A percentile compares a stretch with the other conserved stretches of the same genome.
phyloP scores from a whole-genome alignment of 1,140 invertebrate species.

The Panagrolaimus sp. region DNA sequence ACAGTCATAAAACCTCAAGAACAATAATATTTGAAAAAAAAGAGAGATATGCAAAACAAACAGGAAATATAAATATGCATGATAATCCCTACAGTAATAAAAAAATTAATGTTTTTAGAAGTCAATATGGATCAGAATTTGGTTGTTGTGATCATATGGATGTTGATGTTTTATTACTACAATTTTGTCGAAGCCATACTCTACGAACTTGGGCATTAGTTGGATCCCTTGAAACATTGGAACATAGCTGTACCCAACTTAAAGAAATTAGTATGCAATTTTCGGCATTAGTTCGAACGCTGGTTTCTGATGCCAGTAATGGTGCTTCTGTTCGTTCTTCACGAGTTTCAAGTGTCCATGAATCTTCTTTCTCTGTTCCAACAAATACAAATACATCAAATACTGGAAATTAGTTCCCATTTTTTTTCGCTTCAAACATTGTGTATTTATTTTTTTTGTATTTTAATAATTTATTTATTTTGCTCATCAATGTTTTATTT shows the following conservation, averaged over 20 bases:
- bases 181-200: conserved; percentile 53
- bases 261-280: conserved; percentile 32
- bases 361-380: conserved; percentile 15
- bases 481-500: too few relatives aligned
- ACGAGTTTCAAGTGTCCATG: conserved; percentile 24
- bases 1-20: too few relatives aligned
- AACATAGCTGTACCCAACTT: conserved; percentile 24
- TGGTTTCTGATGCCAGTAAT: conserved; percentile 19
- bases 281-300: conserved; percentile 21
- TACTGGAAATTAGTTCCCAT: background rate
- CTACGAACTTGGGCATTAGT: conserved; percentile 56
- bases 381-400: conserved; percentile 4
- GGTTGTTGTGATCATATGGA: conserved; percentile 57
- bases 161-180: conserved; percentile 54
- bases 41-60: too few relatives aligned
- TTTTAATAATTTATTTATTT: too few relatives aligned
- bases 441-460: background rate
- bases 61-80: too few relatives aligned
- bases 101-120: conserved; percentile 37
- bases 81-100: background rate
- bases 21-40: too few relatives aligned
- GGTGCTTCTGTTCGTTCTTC: conserved; percentile 20
- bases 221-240: conserved; percentile 41
- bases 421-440: background rate
- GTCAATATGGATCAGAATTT: conserved; percentile 49